Base-by-base conservation (phyloP, 1,140 invertebrate genomes). In the Pseudachorutes palmiensis region DNA sequence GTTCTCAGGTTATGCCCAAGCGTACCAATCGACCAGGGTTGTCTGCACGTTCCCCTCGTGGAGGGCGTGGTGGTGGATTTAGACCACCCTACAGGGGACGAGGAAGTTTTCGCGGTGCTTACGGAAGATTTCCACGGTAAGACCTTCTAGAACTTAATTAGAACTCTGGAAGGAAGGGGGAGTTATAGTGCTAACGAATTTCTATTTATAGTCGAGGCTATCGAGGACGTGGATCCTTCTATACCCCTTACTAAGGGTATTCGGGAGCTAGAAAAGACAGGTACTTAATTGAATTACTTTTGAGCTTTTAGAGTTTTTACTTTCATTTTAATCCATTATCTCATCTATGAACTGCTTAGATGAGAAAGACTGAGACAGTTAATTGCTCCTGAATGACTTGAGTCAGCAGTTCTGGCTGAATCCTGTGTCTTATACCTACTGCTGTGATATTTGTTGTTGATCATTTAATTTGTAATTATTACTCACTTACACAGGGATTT, bases 1-100 rank as follows among this genome's bases (percentile, higher is more conserved):
- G n/a, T n/a, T n/a, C n/a, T n/a, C 75, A 94, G 90, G 95, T 99
- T 58, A 90, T 90, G 85, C 87, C 90, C 12, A 99, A 99, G 80
- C 84, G 97, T 80, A 99, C 97, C 61, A 99, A 99, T 81, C 86
- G 91, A 76, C 97, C 96, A 60, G 97, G 97, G 33, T 85, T 99
- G 72, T 94, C 96, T 62, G 97, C 98, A 80, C 84, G 95, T 75
- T 90, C 88, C 60, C 87, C 90, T 72, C 82, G 85, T 70, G 83
- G 87, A 41, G 85, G 85, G 3, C 82, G 88, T 74, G 82, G 63
- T 48, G 26, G 45, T 29, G 48, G 82, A 62, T 60, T 22, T 55
- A 29, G 82, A 55, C 62, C 71, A 33, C 59, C 58, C 24, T 66
- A 68, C 66, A 66, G 86, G 31, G 82, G 85, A 73, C 79, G 82